These are phyloP conservation scores for Plumapathes pennacea DNA, from an alignment of 92 coral and sea anemone genomes.

Conservation along the genomic window DNA sequence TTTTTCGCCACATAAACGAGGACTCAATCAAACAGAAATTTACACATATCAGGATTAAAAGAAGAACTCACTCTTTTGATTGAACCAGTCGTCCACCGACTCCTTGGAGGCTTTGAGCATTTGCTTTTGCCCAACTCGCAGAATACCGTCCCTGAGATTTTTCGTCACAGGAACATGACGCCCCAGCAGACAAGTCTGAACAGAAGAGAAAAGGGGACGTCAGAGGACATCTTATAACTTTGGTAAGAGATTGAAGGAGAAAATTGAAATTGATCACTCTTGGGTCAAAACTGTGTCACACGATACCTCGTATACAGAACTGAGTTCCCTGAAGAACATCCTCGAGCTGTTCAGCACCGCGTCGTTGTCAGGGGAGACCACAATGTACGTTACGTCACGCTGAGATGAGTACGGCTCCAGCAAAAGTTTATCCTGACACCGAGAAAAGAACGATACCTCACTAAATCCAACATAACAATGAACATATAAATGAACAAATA, in stretches of 20 bases:
- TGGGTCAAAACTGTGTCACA: too few species aligned
- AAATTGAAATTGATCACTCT: neutral
- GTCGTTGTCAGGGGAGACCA: constrained; percentile 98
- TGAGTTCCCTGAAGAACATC: constrained; percentile 91
- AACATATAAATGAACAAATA: too few species aligned
- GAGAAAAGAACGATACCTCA: too few species aligned
- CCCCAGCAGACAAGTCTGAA: constrained; percentile 93
- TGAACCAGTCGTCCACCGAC: constrained; percentile 83
- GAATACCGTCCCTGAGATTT: constrained; percentile 74
- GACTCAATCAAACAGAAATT: too few species aligned
- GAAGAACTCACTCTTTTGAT: constrained; percentile 69
- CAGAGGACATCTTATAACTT: too few species aligned
- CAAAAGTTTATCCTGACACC: constrained; percentile 93
- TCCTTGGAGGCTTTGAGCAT: constrained; percentile 80
- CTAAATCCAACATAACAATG: too few species aligned
- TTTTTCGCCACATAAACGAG: neutral
- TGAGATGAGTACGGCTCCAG: constrained; percentile 89
- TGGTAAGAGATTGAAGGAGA: too few species aligned
- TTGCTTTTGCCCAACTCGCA: constrained; percentile 88
- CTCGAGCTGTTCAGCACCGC: constrained; percentile 69
- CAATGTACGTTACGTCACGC: constrained; percentile 88
- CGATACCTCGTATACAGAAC: constrained; percentile 92
- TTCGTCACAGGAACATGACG: constrained; percentile 89
- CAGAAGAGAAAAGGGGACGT: neutral
- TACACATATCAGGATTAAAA: neutral